Percentiles rank a stretch among this genome's conserved stretches.
Conservation (phyloP, 2,113 vertebrate genomes). For the Cololabis saira region DNA sequence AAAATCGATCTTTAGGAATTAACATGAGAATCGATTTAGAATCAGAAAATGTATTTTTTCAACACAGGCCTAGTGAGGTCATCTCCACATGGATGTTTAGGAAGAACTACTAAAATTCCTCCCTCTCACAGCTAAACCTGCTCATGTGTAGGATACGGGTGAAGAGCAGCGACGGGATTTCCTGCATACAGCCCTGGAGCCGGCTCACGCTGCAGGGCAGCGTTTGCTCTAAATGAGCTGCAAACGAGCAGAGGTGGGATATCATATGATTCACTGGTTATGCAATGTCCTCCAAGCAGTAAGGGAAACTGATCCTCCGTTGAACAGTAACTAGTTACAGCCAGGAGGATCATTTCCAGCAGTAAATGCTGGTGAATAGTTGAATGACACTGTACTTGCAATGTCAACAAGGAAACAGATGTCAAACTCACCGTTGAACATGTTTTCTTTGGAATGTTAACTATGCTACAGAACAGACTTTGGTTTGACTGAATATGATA, state of each 20-base stretch:
- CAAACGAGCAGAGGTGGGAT: not conserved
- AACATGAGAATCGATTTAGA: too few species aligned
- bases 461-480: too few species aligned
- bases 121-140: not conserved
- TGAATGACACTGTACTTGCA: not conserved
- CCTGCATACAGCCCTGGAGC: too few species aligned
- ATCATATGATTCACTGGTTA: constrained; percentile 24
- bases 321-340: not conserved
- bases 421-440: not conserved
- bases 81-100: too few species aligned
- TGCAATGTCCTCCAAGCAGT: constrained; percentile 18
- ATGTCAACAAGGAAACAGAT: not conserved
- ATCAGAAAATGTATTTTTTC: too few species aligned
- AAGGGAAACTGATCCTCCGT: not conserved
- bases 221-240: constrained; percentile 14
- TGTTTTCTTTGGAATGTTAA: not conserved
- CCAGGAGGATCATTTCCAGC: not conserved
- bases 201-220: not conserved
- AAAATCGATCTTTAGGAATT: too few species aligned
- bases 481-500: too few species aligned
- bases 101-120: not conserved
- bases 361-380: not conserved
- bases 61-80: too few species aligned
- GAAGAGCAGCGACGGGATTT: constrained; percentile 4
- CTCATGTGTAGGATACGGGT: not conserved